Base-by-base conservation (phyloP, 2,113 vertebrate genomes). In the Stigmatopora argus region DNA sequence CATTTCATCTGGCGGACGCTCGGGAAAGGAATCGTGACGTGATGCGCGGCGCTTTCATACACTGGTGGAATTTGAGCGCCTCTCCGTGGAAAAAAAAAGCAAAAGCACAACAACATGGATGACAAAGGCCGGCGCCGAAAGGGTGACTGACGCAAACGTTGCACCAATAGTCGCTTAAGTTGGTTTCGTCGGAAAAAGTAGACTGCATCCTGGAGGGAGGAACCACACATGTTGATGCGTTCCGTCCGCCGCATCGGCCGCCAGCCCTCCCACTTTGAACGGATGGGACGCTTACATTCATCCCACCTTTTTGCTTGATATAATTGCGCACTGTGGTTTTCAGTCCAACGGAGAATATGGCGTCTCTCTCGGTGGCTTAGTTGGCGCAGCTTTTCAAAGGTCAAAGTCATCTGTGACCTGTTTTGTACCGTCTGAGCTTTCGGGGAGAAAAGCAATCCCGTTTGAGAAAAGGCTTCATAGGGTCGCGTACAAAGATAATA, bases 371-470 rank as follows among this genome's bases (percentile, higher is more conserved):
- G 9, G 38, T 41, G 26, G 38, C 38, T 41, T 41, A 8, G 38
- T 41, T 8, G 38, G 6, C 9, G 38, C 6, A 8, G 38, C 6
- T 41, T 41, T 41, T 41, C 38, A 41, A 21, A 53, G 38, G 67
- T 61, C 67, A 64, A 59, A 31, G 61, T 38, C 57, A 58, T 35
- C n/a, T 13, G 19, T 64, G 64, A 59, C 67, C 59, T 65, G 65
- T 2, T 76, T 75, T 77, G 65, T 45, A 46, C 63, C 44, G 5
- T 53, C 1, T 48, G n/a, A 13, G 65, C 18, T 44, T 26, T 56
- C 19, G 49, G 44, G 11, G 18, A n/a, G 45, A 49, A 81, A 71
- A 64, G 57, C 47, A 65, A 78, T 70, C 35, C 66, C 62, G 48
- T 38, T 61, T 51, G 58, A 26, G 26, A 57, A n/a, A 46, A 19